phyloP scores from a whole-genome alignment of 2,113 vertebrate genomes.

The Corydoras maculifer region DNA sequence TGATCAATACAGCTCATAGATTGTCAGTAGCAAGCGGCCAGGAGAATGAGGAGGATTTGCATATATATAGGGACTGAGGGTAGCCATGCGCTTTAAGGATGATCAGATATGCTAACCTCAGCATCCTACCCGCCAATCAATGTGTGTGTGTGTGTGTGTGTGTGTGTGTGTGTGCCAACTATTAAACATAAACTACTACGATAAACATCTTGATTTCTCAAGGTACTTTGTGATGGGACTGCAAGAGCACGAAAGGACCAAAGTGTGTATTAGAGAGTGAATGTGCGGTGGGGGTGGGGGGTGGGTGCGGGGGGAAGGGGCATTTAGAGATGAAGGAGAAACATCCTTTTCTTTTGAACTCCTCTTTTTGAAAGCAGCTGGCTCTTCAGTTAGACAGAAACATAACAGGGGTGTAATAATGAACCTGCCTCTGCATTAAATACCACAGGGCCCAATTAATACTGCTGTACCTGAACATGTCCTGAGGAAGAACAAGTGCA shows the following conservation, averaged over 20 bases:
- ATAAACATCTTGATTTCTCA: constrained; percentile 34
- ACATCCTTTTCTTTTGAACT: neutral
- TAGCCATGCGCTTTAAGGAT: constrained; percentile 59
- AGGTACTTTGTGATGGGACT: constrained; percentile 7
- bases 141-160: constrained; percentile 24
- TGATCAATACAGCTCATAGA: constrained; percentile 67
- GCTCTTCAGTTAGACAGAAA: neutral
- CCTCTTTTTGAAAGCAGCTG: neutral
- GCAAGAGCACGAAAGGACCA: neutral
- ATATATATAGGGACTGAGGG: constrained; percentile 64
- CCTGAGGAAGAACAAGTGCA: constrained; percentile 25
- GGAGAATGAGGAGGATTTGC: constrained; percentile 64
- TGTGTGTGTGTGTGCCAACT: neutral
- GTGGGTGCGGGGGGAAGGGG: too few species aligned
- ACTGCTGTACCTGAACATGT: constrained; percentile 51
- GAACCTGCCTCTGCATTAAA: constrained; percentile 49
- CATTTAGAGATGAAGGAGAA: constrained; percentile 4
- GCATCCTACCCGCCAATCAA: constrained; percentile 44
- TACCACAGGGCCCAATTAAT: constrained; percentile 61
- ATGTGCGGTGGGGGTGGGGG: too few species aligned
- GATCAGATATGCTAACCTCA: constrained; percentile 63
- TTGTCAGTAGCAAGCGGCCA: constrained; percentile 57
- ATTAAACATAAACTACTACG: constrained; percentile 19
- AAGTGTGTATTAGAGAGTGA: too few species aligned
- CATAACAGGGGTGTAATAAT: constrained; percentile 33